Conservation (phyloP, 2,113 vertebrate species). For the Brachirus orientalis region DNA sequence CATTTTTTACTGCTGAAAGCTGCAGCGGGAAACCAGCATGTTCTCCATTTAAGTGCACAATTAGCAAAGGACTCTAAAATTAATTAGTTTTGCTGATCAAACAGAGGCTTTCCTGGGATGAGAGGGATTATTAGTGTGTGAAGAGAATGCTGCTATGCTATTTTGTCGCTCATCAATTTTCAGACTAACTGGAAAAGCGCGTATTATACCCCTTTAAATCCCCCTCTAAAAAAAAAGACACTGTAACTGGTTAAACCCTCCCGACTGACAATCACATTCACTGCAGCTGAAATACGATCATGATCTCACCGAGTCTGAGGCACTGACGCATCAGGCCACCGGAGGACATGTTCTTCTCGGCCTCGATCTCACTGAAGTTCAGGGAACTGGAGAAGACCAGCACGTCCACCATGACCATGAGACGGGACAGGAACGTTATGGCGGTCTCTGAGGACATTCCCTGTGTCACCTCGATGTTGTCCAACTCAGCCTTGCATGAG, state of each 20-base stretch:
- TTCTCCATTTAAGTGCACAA: conserved; percentile 23
- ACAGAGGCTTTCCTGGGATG: conserved; percentile 49
- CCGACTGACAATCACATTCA: conserved; percentile 6
- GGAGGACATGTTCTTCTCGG: conserved; percentile 99
- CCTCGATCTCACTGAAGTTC: conserved; percentile 98
- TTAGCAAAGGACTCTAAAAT: conserved; percentile 34
- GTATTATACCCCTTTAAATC: not conserved
- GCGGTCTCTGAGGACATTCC: conserved; percentile 98
- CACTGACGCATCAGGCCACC: conserved; percentile 98
- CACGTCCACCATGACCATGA: conserved; percentile 98
- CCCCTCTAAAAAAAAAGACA: not conserved
- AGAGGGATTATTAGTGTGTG: conserved; percentile 39
- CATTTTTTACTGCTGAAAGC: conserved; percentile 16
- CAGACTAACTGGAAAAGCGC: conserved; percentile 11
- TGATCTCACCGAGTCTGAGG: conserved; percentile 84
- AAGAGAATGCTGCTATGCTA: conserved; percentile 15
- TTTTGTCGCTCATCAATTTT: conserved; percentile 38
- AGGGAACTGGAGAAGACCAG: conserved; percentile 97
- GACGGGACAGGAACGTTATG: conserved; percentile 93
- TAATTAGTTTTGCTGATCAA: conserved; percentile 50
- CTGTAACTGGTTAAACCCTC: conserved; percentile 10
- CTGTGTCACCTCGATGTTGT: conserved; percentile 95
- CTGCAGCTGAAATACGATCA: not conserved
- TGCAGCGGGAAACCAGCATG: conserved; percentile 1
- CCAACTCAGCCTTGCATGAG: conserved; percentile 89